Evolutionary conservation across 2,888 invertebrate species (phyloP), one percentile per base, ranked within the genome.

Genomic region (Apamea crenata): DNA sequence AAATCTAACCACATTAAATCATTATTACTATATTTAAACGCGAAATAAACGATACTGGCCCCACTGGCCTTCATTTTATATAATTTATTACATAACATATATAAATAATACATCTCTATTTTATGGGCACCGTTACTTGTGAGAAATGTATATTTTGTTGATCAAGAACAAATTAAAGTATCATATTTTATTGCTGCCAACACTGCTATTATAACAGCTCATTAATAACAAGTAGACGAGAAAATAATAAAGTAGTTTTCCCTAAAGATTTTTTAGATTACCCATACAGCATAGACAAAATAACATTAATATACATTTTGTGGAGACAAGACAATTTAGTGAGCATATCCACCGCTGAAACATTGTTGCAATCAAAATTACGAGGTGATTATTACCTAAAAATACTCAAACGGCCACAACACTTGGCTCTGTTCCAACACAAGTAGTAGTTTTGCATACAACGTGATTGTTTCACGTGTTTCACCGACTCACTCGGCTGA

Each of bases 381-480:
- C 90, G 89, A 91, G 89, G 91, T 92, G 91, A 91, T 93, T 93
- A 91, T 92, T 90, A 88, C 90, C 94, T 94, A 93, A 94, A 94
- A 94, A 94, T 94, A 94, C 90, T 88, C 88, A 88, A 92, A 92
- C 89, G 89, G 83, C 87, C 87, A 87, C 88, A 88, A 90, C 77
- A 88, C 79, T 92, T 95, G 94, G 94, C 94, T 77, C 71, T 63
- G 36, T 7, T 90, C 93, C 94, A 94, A 91, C 84, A 84, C 79
- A 87, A 85, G 87, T 84, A 89, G 85, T 85, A 84, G 81, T 83
- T 88, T 74, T 81, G 84, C 74, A 61, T 76, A 74, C 74, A 83
- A 82, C 88, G 76, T 80, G 76, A 85, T 78, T 87, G 86, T 88
- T 82, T 83, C 80, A 81, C 81, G 68, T 84, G 78, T 77, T 83